phyloP scores from a whole-genome alignment of 2,888 invertebrate species.

The Latheticus oryzae region DNA sequence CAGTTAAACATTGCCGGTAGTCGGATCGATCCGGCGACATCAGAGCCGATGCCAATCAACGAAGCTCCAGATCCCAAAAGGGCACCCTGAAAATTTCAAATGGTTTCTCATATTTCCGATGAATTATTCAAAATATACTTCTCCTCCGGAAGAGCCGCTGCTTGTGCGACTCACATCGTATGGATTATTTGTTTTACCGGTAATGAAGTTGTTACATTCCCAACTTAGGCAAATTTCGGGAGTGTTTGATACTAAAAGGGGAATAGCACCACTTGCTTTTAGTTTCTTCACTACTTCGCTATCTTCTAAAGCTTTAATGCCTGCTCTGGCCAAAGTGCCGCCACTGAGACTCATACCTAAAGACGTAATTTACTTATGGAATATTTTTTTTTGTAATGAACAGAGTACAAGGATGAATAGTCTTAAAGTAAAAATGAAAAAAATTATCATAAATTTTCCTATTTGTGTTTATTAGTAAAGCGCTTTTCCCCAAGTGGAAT shows the following conservation, averaged over 20 bases:
- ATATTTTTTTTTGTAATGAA: no score
- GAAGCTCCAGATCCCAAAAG: slow-evolving; percentile 81
- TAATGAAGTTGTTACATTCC: slow-evolving; percentile 71
- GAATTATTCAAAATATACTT: slow-evolving; percentile 64
- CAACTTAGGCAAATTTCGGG: slow-evolving; percentile 74
- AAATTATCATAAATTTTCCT: no score
- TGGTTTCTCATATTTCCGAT: background rate
- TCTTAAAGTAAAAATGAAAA: no score
- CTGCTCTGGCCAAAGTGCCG: slow-evolving; percentile 56
- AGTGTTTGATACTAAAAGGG: slow-evolving; percentile 73
- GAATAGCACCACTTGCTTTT: slow-evolving; percentile 71
- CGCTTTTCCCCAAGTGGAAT: no score
- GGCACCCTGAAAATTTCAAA: slow-evolving; percentile 69
- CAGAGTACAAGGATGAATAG: no score
- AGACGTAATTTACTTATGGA: slow-evolving; percentile 4
- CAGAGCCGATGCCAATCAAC: slow-evolving; percentile 83
- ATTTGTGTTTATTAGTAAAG: no score
- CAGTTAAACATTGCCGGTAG: slow-evolving; percentile 89
- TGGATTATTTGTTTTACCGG: slow-evolving; percentile 73
- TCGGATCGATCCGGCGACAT: slow-evolving; percentile 89
- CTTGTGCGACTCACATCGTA: slow-evolving; percentile 70
- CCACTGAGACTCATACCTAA: slow-evolving; percentile 62
- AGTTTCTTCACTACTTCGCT: slow-evolving; percentile 67
- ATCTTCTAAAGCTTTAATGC: slow-evolving; percentile 66
- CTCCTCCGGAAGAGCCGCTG: slow-evolving; percentile 76